A percentile compares a stretch with the other conserved stretches of the same genome.
Conservation (phyloP, 2,888 invertebrate species). For the Sesamia inferens region DNA sequence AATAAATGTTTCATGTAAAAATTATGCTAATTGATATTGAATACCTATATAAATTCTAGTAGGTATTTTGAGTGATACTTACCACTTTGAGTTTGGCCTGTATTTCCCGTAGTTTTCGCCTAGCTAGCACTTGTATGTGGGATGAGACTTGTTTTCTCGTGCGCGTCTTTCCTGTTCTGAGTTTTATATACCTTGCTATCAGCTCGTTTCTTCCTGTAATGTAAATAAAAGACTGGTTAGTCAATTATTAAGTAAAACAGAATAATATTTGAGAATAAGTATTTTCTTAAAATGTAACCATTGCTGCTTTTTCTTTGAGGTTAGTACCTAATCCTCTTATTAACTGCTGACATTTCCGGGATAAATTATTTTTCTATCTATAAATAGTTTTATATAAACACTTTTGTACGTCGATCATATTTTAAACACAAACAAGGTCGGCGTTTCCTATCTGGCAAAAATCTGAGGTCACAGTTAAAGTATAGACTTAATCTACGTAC, state of each 20-base stretch:
- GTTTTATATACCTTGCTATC: slow-evolving; percentile 99
- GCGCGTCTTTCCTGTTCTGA: slow-evolving; percentile 99
- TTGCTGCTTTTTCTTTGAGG: background rate
- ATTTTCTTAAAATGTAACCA: background rate
- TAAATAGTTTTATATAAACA: background rate
- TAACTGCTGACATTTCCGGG: background rate
- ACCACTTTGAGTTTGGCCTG: slow-evolving; percentile 99
- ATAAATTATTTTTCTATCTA: background rate
- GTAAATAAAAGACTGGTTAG: slow-evolving; percentile 37
- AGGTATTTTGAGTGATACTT: slow-evolving; percentile 79
- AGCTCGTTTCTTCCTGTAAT: slow-evolving; percentile 99
- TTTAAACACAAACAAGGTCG: background rate
- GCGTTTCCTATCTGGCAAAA: background rate
- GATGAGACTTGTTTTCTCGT: slow-evolving; percentile 99
- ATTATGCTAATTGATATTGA: slow-evolving; percentile 40
- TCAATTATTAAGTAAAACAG: background rate
- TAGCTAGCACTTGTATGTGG: slow-evolving; percentile 99
- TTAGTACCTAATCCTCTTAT: background rate
- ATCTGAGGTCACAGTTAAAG: background rate
- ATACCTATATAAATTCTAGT: slow-evolving; percentile 4
- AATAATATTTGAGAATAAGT: background rate
- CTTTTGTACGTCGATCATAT: background rate
- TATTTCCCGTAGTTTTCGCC: slow-evolving; percentile 99
- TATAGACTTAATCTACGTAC: background rate
- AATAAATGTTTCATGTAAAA: slow-evolving; percentile 34